Conservation (phyloP, 2,888 invertebrate species). For the Macrosiphum euphorbiae region DNA sequence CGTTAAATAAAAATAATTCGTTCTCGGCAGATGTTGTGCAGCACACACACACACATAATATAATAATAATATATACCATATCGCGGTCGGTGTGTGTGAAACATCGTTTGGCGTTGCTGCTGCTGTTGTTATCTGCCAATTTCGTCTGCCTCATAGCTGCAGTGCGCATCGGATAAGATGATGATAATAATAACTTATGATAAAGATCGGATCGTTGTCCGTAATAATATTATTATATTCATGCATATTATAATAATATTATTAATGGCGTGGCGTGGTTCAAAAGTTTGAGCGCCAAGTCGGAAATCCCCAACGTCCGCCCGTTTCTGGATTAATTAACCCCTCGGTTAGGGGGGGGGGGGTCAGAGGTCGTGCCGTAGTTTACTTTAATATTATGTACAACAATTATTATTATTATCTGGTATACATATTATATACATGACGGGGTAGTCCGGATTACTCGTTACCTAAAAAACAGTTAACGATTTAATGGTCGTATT, state of each 20-base stretch:
- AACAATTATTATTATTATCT: not conserved
- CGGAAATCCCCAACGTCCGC: not conserved
- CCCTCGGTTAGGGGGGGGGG: not conserved
- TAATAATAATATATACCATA: not conserved
- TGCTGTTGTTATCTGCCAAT: not conserved
- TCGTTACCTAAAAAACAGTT: not conserved
- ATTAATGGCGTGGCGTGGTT: not conserved
- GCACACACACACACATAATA: not conserved
- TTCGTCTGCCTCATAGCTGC: not conserved
- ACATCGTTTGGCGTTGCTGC: not conserved
- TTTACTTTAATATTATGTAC: not conserved
- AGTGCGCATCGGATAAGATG: not conserved
- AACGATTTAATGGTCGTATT: not conserved
- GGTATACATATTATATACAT: not conserved
- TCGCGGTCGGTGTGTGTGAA: not conserved
- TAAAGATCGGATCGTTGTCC: not conserved
- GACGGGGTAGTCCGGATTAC: not conserved
- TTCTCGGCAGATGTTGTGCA: not conserved
- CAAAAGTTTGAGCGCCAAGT: not conserved
- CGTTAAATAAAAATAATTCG: conserved; percentile 17
- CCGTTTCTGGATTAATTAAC: not conserved
- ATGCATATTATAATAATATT: not conserved
- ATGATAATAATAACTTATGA: not conserved
- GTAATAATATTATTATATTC: not conserved
- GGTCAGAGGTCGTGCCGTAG: not conserved